Conservation (phyloP, 30 jellyfish, hydroid and myxozoan species). For the Chrysaora quinquecirrha region DNA sequence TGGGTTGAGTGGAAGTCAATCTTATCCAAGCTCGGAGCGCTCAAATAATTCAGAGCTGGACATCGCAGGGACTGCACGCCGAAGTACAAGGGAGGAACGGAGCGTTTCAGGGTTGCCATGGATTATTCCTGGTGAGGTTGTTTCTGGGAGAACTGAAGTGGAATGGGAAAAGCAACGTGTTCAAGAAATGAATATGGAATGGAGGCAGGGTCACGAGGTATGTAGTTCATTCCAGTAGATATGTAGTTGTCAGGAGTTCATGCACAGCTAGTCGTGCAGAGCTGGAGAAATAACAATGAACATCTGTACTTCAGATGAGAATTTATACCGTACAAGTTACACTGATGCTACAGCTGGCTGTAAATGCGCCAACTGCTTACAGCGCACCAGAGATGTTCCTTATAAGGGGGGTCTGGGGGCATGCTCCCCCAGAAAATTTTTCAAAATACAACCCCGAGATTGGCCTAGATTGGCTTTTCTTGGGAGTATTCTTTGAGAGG, state of each 20-base stretch:
- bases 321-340: no score
- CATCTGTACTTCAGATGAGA: no score
- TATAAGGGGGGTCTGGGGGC: no score
- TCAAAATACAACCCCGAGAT: no score
- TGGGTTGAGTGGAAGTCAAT: slow-evolving; percentile 4
- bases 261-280: no score
- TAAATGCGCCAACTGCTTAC: no score
- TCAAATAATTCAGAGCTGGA: neutral
- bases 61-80: neutral
- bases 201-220: slow-evolving; percentile 68
- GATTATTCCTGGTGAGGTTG: neutral
- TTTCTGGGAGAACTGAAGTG: slow-evolving; percentile 20
- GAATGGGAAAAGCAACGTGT: slow-evolving; percentile 68
- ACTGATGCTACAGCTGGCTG: no score
- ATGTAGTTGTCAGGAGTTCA: neutral
- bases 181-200: slow-evolving; percentile 65
- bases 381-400: no score
- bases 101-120: neutral
- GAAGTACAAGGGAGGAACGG: neutral
- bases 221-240: neutral
- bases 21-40: slow-evolving; percentile 24
- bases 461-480: no score
- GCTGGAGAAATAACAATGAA: no score
- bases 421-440: no score
- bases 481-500: neutral